These are phyloP conservation scores for Girardia tigrina DNA, from an alignment of 2,888 invertebrate genomes.

Conservation along the genomic window DNA sequence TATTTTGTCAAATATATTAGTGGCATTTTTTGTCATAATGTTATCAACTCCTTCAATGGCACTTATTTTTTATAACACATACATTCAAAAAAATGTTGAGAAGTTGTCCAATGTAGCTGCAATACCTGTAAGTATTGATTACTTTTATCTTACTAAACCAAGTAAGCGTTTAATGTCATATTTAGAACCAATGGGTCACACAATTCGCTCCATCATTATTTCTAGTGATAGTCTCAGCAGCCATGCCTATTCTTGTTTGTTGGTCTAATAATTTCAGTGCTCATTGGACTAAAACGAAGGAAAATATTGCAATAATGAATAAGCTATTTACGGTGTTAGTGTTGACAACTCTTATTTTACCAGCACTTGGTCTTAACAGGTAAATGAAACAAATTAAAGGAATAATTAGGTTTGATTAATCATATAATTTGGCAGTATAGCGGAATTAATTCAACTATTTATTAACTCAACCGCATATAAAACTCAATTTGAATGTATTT, in stretches of 20 bases:
- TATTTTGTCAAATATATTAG: not conserved
- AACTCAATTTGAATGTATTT: slow-evolving; percentile 58
- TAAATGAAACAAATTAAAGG: too few relatives aligned
- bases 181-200: not conserved
- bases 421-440: too few relatives aligned
- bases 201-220: slow-evolving; percentile 63
- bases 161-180: not conserved
- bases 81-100: not conserved
- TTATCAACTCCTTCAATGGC: not conserved
- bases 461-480: not conserved
- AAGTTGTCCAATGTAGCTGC: too few relatives aligned
- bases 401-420: too few relatives aligned
- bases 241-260: slow-evolving; percentile 78
- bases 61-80: not conserved
- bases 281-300: slow-evolving; percentile 76
- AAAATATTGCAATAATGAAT: slow-evolving; percentile 80
- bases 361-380: slow-evolving; percentile 72
- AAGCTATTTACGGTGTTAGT: slow-evolving; percentile 78
- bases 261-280: slow-evolving; percentile 77
- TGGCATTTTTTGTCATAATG: not conserved
- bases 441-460: too few relatives aligned
- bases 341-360: slow-evolving; percentile 81
- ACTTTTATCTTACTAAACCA: not conserved
- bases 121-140: not conserved
- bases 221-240: slow-evolving; percentile 70